These are phyloP conservation scores for Aspiorhynchus laticeps DNA, from an alignment of 2,113 vertebrate species.

Conservation along the genomic window DNA sequence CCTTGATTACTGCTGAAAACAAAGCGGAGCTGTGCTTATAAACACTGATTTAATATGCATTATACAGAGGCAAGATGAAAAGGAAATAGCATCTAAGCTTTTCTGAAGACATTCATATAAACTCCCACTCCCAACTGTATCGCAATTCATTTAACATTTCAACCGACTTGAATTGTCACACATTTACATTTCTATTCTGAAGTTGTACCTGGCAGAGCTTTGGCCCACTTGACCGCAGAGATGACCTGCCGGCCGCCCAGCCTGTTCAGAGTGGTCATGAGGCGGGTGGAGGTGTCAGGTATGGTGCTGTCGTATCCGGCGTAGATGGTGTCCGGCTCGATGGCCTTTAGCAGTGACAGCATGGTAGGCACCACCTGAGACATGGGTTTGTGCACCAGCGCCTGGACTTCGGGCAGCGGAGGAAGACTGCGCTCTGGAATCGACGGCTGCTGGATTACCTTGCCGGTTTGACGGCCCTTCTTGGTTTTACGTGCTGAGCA, in stretches of 20 bases:
- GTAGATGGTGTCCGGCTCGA: conserved; percentile 93
- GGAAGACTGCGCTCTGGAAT: conserved; percentile 59
- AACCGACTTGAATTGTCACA: too few relatives aligned
- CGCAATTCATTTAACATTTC: too few relatives aligned
- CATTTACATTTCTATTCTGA: background rate
- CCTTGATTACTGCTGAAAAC: too few relatives aligned
- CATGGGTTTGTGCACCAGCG: conserved; percentile 86
- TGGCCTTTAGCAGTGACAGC: conserved; percentile 91
- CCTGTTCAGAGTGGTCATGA: conserved; percentile 93
- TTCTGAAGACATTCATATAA: too few relatives aligned
- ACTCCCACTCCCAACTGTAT: too few relatives aligned
- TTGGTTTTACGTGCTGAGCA: conserved; percentile 91
- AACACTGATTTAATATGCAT: too few relatives aligned
- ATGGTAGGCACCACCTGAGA: conserved; percentile 91
- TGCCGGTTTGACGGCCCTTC: conserved; percentile 84
- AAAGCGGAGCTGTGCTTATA: too few relatives aligned
- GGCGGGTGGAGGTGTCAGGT: conserved; percentile 88
- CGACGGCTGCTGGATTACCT: conserved; percentile 70
- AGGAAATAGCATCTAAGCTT: too few relatives aligned
- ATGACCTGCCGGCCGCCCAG: conserved; percentile 92
- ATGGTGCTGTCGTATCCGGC: conserved; percentile 90
- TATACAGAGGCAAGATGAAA: too few relatives aligned
- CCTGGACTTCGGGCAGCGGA: conserved; percentile 63
- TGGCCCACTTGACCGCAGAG: conserved; percentile 96
- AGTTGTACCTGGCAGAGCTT: conserved; percentile 89